These are phyloP conservation scores for Synergus itoensis DNA, from an alignment of 2,888 invertebrate species.

Conservation along the genomic window DNA sequence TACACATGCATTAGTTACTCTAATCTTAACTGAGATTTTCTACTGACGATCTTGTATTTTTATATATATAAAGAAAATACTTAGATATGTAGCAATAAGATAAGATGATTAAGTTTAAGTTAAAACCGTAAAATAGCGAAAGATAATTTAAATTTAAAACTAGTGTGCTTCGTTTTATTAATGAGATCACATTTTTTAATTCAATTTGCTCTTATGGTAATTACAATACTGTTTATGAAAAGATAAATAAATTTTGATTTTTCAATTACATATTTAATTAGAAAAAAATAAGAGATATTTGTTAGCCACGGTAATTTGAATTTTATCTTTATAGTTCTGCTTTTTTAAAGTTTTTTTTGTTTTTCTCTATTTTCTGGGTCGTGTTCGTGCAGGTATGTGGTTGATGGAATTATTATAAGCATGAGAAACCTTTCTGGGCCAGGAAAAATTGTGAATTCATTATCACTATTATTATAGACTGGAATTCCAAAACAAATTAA, in stretches of 20 bases:
- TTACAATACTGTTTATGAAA: no score
- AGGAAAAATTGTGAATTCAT: neutral
- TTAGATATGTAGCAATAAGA: neutral
- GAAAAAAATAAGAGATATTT: no score
- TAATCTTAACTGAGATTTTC: conserved; percentile 5
- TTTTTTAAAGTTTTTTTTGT: neutral
- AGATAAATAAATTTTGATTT: no score
- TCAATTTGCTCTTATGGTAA: no score
- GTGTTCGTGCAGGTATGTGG: neutral
- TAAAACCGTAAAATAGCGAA: neutral
- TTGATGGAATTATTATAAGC: neutral
- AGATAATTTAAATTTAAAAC: neutral
- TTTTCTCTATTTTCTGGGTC: neutral
- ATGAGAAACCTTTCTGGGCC: neutral
- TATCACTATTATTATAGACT: neutral
- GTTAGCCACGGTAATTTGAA: neutral
- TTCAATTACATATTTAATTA: no score
- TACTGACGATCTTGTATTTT: conserved; percentile 6
- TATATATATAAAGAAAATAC: neutral
- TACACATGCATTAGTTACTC: conserved; percentile 22
- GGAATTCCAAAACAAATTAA: neutral
- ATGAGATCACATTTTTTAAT: neutral
- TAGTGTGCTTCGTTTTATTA: neutral
- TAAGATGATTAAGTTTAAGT: neutral
- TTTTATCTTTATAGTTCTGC: neutral